These are phyloP conservation scores for Pantala flavescens DNA, from an alignment of 1,140 invertebrate species.

Conservation along the genomic window DNA sequence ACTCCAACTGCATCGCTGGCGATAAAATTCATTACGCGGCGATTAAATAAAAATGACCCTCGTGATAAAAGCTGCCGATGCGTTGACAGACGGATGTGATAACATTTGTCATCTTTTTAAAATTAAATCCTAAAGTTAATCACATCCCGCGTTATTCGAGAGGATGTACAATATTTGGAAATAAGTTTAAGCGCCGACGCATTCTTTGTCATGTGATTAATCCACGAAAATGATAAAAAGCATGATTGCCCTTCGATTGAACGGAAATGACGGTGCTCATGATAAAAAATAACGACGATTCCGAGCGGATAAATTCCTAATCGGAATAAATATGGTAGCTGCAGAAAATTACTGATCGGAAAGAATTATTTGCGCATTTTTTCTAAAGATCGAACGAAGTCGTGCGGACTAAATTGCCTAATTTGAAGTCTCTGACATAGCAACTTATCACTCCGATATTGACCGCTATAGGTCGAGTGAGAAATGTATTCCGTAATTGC, in stretches of 20 bases:
- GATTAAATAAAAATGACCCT: neutral
- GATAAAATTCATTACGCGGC: neutral
- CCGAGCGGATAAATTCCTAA: neutral
- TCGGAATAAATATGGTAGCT: neutral
- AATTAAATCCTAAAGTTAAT: slow-evolving; percentile 5
- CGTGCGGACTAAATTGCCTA: too few relatives aligned
- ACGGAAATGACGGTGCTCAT: neutral
- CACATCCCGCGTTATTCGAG: neutral
- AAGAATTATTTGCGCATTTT: too few relatives aligned
- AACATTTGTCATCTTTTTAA: slow-evolving; percentile 1
- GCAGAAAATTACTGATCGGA: too few relatives aligned
- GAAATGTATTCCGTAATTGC: too few relatives aligned
- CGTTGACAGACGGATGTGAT: neutral
- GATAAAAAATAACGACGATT: neutral
- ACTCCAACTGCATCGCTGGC: neutral
- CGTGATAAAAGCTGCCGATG: neutral
- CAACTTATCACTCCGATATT: too few relatives aligned
- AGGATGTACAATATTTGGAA: neutral
- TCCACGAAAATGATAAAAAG: neutral
- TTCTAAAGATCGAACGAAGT: too few relatives aligned
- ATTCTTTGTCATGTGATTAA: neutral
- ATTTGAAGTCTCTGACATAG: too few relatives aligned
- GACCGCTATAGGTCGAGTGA: too few relatives aligned
- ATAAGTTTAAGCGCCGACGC: neutral
- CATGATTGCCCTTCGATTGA: neutral